Evolutionary conservation across 1,140 invertebrate genomes (phyloP), one percentile per base, ranked within the genome.

Genomic region (Neodiprion pinetum): DNA sequence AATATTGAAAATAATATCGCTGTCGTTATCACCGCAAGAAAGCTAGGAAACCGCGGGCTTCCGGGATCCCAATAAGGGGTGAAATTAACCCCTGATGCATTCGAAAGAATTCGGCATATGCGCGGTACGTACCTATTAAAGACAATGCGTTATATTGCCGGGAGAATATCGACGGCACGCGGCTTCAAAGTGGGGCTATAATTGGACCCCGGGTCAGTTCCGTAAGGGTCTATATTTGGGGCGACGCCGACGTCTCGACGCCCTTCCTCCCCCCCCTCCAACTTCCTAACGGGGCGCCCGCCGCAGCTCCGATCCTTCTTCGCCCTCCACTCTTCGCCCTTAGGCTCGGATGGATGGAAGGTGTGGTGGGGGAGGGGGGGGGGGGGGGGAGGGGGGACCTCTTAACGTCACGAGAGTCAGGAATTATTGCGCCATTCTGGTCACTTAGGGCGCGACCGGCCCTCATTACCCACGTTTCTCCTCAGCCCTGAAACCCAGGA

Each of bases 351-450:
- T 5, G 28, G 28, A 40, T 40, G 28, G 28, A 40, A 21, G 17
- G 17, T 40, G 28, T 0, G 5, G 28, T 3, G 5, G 80, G 75
- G 79, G 68, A 61, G 73, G 66, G 76, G 78, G 78, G 77, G 79
- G 28, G 67, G 47, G 23, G 74, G 80, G 75, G 80, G 71, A 61
- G 73, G 66, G 76, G 77, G 78, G 77, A 80, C 81, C 86, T 88
- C 86, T 88, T 87, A 86, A 84, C 82, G 86, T 86, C 85, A 86
- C 82, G 85, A 83, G 81, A 86, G 83, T 80, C 83, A 83, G 83
- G 83, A 87, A 86, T 88, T 87, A 88, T 87, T 86, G 82, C 84
- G 76, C 86, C 85, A 86, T 88, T 87, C 81, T 80, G 85, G 84
- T 87, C 86, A 87, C 86, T 87, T 86, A 87, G 83, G 84, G 82